Conservation (phyloP, 2,888 invertebrate genomes). For the Alloplasta piceator region DNA sequence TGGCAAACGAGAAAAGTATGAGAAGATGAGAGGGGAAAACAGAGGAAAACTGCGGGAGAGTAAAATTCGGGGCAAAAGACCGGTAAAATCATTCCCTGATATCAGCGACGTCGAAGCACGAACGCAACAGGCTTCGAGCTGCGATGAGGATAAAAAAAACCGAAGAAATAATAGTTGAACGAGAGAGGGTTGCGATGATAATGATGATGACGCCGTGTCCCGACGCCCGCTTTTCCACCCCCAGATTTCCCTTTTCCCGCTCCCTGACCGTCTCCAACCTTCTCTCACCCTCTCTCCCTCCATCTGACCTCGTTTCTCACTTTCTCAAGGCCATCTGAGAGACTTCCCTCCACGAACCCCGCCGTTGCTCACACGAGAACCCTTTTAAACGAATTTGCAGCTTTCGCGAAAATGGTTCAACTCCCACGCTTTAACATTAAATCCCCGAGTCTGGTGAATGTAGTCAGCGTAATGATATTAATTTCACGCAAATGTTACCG, state of each 20-base stretch:
- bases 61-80: constrained; percentile 14
- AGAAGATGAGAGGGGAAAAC: not conserved
- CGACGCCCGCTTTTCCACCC: constrained; percentile 12
- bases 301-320: constrained; percentile 8
- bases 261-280: not conserved
- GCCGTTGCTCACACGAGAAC: not conserved
- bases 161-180: constrained; percentile 37
- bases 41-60: not conserved
- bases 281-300: not conserved
- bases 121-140: constrained; percentile 25
- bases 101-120: constrained; percentile 21
- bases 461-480: too few species aligned
- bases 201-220: constrained; percentile 18
- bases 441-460: not conserved
- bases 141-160: not conserved
- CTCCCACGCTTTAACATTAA: not conserved
- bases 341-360: constrained; percentile 9
- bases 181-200: constrained; percentile 28
- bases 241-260: constrained; percentile 13
- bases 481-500: too few species aligned
- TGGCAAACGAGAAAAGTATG: constrained; percentile 1
- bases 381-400: constrained; percentile 7
- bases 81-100: constrained; percentile 8
- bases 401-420: constrained; percentile 23
- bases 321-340: constrained; percentile 19